Evolutionary conservation across 2,888 invertebrate species (phyloP), one percentile per base, ranked within the genome.

Genomic region (Oithona nana): DNA sequence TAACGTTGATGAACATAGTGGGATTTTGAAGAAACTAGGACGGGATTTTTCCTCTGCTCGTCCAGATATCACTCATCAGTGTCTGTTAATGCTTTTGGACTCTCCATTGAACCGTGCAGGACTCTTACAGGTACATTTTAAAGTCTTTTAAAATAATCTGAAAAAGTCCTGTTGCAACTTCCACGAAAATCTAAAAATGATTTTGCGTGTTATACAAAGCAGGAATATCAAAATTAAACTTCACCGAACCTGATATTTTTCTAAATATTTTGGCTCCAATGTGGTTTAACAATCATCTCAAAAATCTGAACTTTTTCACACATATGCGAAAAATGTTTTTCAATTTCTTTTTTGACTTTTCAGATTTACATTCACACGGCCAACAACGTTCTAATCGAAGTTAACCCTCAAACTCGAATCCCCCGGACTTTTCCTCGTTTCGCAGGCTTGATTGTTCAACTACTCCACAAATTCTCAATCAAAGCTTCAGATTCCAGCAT

Each of bases 11-110:
- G 92, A 93, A 71, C 95, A 97, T 73, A 79, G 80, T 28, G 77
- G 81, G 67, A 83, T 92, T 65, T 77, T 94, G 67, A 83, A 84
- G 67, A 93, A 87, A 72, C 84, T 86, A 72, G 84, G 87, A 68
- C 79, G 89, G 64, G 88, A 93, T 69, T 84, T 87, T 0, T 86
- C 88, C 0, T 80, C 85, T 1, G 92, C 89, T 70, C 79, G 98
- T 30, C 98, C 98, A 0, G 98, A 99, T 71, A 98, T 99, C 65
- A 82, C 89, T 0, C 97, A 99, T 73, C 97, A 97, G 73, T 97
- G 95, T 71, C 77, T 99, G 20, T 76, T 98, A 0, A 98, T 97
- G 94, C 77, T 98, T 57, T 83, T 97, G 77, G 97, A 99, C 73
- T 94, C 94, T 65, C 98, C 98, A 0, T 75, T 98, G 51, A 98